Evolutionary conservation across 2,888 invertebrate genomes (phyloP).

Genomic region (Leptopterna dolabrata): DNA sequence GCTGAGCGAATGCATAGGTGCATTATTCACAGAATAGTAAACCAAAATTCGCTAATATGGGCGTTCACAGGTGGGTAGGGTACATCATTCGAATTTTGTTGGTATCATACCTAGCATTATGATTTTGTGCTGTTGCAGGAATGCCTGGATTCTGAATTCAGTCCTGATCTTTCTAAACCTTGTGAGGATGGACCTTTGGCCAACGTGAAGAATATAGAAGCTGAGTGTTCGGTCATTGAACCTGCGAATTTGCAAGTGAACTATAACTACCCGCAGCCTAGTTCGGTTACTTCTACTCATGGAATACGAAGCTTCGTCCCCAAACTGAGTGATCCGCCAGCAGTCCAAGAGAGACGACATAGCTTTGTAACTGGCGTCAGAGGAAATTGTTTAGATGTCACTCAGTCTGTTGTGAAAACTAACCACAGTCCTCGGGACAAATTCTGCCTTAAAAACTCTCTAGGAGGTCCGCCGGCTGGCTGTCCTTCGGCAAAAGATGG

Average conservation of each 20-base stretch:
- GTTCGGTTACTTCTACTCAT: not conserved
- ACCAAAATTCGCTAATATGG: too few relatives aligned
- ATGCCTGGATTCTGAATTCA: not conserved
- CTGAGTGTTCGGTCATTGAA: not conserved
- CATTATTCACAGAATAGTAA: too few relatives aligned
- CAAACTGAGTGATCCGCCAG: not conserved
- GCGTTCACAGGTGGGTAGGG: too few relatives aligned
- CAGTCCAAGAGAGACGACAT: not conserved
- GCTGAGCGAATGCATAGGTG: too few relatives aligned
- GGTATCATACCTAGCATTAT: too few relatives aligned
- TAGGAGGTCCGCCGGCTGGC: too few relatives aligned
- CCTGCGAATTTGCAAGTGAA: not conserved
- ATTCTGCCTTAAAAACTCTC: too few relatives aligned
- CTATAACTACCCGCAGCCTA: not conserved
- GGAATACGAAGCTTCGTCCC: not conserved
- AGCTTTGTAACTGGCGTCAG: not conserved
- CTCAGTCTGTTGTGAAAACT: too few relatives aligned
- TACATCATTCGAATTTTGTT: too few relatives aligned
- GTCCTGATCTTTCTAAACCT: not conserved
- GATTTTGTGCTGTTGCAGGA: not conserved
- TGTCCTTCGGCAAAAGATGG: too few relatives aligned
- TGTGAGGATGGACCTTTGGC: not conserved
- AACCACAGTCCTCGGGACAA: too few relatives aligned
- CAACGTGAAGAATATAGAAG: not conserved
- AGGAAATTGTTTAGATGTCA: too few relatives aligned